phyloP scores from a whole-genome alignment of 2,888 invertebrate genomes.

The Erebia ligea region DNA sequence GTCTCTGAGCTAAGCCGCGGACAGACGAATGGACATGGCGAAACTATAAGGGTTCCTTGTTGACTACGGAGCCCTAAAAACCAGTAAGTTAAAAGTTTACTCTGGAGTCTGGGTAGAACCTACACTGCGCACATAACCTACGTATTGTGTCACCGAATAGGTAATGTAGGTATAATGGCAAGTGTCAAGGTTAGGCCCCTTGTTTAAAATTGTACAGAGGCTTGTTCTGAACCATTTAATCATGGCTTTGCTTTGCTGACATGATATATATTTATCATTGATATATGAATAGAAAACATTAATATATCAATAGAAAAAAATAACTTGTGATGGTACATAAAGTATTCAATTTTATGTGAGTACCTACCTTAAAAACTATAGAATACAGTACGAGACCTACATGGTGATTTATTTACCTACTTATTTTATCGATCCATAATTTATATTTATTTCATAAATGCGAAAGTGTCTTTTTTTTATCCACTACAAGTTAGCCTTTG shows the following conservation, averaged over 20 bases:
- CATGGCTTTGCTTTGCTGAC: constrained; percentile 32
- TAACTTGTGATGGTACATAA: not conserved
- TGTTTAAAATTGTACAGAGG: constrained; percentile 45
- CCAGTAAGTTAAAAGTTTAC: no score
- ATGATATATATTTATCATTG: constrained; percentile 29
- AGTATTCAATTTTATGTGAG: no score
- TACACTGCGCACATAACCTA: constrained; percentile 33
- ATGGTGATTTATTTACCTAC: no score
- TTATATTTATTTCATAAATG: not conserved
- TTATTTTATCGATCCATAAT: no score
- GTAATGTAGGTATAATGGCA: constrained; percentile 50
- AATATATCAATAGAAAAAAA: not conserved
- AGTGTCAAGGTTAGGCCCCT: constrained; percentile 52
- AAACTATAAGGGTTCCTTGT: no score
- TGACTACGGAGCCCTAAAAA: no score
- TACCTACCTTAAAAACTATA: no score
- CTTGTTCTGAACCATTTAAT: constrained; percentile 40
- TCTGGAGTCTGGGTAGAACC: not conserved
- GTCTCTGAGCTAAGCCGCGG: no score
- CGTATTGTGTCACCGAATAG: constrained; percentile 51
- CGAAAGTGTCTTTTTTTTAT: not conserved
- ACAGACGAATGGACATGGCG: no score
- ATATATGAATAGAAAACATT: no score
- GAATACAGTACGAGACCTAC: no score
- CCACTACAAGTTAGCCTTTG: no score